A percentile compares a stretch with the other conserved stretches of the same genome.
Conservation (phyloP, 2,113 vertebrate genomes). For the Apodemus speciosus region DNA sequence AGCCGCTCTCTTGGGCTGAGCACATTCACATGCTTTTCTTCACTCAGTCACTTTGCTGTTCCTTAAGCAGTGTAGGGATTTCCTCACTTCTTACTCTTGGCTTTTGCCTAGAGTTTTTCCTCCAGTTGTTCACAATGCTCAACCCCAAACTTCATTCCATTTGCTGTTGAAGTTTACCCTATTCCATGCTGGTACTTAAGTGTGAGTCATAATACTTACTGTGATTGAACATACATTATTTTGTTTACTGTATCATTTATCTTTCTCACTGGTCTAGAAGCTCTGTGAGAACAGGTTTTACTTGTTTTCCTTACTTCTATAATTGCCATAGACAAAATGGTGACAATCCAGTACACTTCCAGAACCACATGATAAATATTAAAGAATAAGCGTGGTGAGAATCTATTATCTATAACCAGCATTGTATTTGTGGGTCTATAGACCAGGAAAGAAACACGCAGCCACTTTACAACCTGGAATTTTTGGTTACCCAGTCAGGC, state of each 20-base stretch:
- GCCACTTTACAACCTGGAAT: neutral
- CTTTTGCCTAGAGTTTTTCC: neutral
- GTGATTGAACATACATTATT: neutral
- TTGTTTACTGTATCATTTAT: neutral
- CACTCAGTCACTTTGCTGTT: neutral
- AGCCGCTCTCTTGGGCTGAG: neutral
- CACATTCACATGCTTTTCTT: neutral
- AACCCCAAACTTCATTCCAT: neutral
- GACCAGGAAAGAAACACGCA: conserved; percentile 42
- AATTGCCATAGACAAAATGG: neutral
- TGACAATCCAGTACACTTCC: neutral
- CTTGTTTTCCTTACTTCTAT: neutral
- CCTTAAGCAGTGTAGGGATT: neutral
- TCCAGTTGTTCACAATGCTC: neutral
- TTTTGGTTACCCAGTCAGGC: neutral
- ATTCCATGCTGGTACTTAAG: neutral
- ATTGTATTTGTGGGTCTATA: neutral
- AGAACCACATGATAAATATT: conserved; percentile 21
- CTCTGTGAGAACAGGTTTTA: neutral
- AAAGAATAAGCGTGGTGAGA: neutral
- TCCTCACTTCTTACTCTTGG: neutral
- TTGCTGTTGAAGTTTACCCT: neutral
- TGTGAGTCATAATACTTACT: neutral
- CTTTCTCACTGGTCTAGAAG: neutral
- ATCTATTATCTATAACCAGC: neutral